Evolutionary conservation across 2,888 invertebrate species (phyloP), one percentile per base, ranked within the genome.

Genomic region (Criorhina ranunculi): DNA sequence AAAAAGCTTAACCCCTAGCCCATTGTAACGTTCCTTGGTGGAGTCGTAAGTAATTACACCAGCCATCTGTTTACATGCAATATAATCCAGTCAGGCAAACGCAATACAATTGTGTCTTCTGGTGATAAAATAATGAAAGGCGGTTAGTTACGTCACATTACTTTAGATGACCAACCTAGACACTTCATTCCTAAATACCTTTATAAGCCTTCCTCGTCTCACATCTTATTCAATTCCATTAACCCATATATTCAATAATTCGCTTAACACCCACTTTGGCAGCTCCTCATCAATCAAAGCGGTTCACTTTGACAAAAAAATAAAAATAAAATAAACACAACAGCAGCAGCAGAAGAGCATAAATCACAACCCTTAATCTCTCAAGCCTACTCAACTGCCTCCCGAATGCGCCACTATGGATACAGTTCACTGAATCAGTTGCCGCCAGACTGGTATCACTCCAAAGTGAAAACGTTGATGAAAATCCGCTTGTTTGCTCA

Each of bases 391-490:
- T 33, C 33, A 53, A 12, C 9, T 33, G 33, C 33, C 37, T 12
- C 12, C 64, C 24, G 9, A 37, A 24, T 8, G 35, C 49, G 4
- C 5, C 46, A 49, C 12, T 35, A 44, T 15, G 7, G 31, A 49
- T 37, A 2, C 49, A 19, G n/a, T 12, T 37, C 37, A 51, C 49
- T 51, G 49, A 49, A 37, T 64, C 64, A 64, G 49, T 24, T 12
- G 49, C 35, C 35, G 35, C 46, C 64, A 49, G 24, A 24, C 64
- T 19, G n/a, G 8, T 19, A 6, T 44, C 31, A 37, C 64, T 51
- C 49, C 49, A 66, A 49, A 51, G 51, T 51, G 49, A 51, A 66
- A 66, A 1, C 37, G 37, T 24, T 51, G 64, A 51, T 64, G 64
- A 49, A 64, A 64, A 64, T 66, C 49, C 51, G 2, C 24, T 51